Evolutionary conservation across 2,888 invertebrate genomes (phyloP).

Genomic region (Chloroclystis v-ata): DNA sequence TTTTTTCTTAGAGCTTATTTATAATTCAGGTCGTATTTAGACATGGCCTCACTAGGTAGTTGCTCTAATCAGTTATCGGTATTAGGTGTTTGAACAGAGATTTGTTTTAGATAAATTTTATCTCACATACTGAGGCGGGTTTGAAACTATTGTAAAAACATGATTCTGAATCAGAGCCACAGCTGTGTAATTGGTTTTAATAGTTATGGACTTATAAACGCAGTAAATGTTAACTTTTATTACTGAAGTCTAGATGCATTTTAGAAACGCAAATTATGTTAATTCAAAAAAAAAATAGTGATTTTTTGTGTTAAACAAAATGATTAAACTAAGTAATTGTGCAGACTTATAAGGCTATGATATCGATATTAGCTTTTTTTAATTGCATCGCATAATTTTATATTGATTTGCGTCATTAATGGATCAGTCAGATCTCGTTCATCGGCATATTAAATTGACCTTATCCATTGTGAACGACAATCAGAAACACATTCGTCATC

Average conservation of each 20-base stretch:
- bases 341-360: too few relatives aligned
- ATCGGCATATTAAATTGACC: constrained; percentile 25
- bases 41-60: constrained; percentile 13
- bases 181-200: constrained; percentile 3
- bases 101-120: constrained; percentile 8
- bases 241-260: too few relatives aligned
- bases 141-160: background rate
- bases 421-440: constrained; percentile 1
- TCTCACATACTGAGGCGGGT: background rate
- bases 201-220: background rate
- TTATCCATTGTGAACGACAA: constrained; percentile 35
- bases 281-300: too few relatives aligned
- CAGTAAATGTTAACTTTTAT: background rate
- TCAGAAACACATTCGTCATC: constrained; percentile 21
- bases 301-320: too few relatives aligned
- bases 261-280: too few relatives aligned
- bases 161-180: background rate
- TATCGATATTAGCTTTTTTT: too few relatives aligned
- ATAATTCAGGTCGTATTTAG: constrained; percentile 15
- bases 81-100: constrained; percentile 9
- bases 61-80: constrained; percentile 5
- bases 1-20: constrained; percentile 21
- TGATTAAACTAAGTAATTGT: too few relatives aligned
- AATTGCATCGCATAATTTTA: background rate
- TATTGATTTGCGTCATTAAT: background rate